These are phyloP conservation scores for Tinea pellionella DNA, from an alignment of 2,888 invertebrate genomes.

Conservation along the genomic window DNA sequence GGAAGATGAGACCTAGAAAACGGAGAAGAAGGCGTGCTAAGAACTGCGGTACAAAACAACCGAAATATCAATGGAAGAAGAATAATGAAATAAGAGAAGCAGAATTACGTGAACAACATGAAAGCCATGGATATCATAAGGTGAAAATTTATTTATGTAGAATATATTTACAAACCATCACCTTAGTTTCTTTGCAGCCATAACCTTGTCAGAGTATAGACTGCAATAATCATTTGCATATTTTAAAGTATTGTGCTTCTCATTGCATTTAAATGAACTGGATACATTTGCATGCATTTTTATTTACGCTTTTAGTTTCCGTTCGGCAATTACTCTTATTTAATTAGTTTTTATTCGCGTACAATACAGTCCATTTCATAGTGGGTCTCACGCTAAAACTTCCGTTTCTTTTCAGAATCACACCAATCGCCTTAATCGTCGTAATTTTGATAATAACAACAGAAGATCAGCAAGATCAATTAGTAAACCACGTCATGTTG, in stretches of 20 bases:
- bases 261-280: no score
- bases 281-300: no score
- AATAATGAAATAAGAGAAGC: conserved; percentile 27
- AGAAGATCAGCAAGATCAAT: conserved; percentile 71
- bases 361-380: no score
- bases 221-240: no score
- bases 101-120: conserved; percentile 19
- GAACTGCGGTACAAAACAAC: conserved; percentile 60
- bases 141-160: not conserved
- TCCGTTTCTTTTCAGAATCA: not conserved
- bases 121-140: conserved; percentile 1
- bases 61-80: conserved; percentile 49
- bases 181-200: no score
- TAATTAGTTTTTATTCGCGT: no score
- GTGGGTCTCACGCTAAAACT: no score
- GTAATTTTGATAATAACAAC: conserved; percentile 13
- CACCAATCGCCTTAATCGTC: not conserved
- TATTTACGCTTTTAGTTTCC: no score
- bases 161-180: no score
- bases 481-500: conserved; percentile 83
- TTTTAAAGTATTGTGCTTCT: no score
- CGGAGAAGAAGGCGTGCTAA: conserved; percentile 43
- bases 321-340: no score
- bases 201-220: no score
- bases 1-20: conserved; percentile 39